A percentile compares a stretch with the other conserved stretches of the same genome.
These are phyloP conservation scores for Pollenia griseotomentosa DNA, from an alignment of 2,888 invertebrate genomes.

Conservation along the genomic window DNA sequence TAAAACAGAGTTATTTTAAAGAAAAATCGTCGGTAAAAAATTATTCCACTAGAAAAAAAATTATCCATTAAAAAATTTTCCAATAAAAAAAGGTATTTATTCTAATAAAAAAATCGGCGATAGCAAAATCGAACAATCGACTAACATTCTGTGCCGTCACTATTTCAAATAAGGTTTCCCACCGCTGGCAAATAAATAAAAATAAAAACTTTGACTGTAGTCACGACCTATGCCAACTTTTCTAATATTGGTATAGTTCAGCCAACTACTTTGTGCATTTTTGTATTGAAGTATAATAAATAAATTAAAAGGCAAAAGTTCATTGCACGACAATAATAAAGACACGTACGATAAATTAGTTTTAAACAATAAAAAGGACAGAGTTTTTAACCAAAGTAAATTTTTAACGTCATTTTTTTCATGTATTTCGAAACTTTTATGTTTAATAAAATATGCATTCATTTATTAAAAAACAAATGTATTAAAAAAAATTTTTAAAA, in stretches of 20 bases:
- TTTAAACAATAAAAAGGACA: conserved; percentile 9
- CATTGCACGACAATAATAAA: conserved; percentile 66
- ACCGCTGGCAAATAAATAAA: conserved; percentile 38
- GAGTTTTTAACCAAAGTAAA: not conserved
- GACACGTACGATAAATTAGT: conserved; percentile 27
- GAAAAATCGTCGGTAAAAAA: too few relatives aligned
- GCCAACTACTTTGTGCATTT: conserved; percentile 52
- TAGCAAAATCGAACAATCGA: too few relatives aligned
- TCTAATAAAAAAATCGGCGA: too few relatives aligned
- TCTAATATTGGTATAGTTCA: conserved; percentile 74
- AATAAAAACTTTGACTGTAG: conserved; percentile 70
- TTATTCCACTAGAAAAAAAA: too few relatives aligned
- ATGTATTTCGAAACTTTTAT: not conserved
- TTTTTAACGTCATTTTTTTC: not conserved
- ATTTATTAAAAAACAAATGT: not conserved
- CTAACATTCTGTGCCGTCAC: not conserved
- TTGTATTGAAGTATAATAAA: conserved; percentile 45
- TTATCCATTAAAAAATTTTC: too few relatives aligned
- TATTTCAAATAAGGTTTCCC: not conserved
- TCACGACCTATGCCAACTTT: conserved; percentile 77
- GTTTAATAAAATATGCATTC: not conserved
- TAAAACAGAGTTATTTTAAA: too few relatives aligned
- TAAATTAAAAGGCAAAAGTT: conserved; percentile 60
- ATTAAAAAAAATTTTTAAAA: too few relatives aligned
- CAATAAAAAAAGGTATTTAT: too few relatives aligned